Evolutionary conservation across 2,113 vertebrate genomes (phyloP), one percentile per base, ranked within the genome.

Genomic region (Vicugna pacos): DNA sequence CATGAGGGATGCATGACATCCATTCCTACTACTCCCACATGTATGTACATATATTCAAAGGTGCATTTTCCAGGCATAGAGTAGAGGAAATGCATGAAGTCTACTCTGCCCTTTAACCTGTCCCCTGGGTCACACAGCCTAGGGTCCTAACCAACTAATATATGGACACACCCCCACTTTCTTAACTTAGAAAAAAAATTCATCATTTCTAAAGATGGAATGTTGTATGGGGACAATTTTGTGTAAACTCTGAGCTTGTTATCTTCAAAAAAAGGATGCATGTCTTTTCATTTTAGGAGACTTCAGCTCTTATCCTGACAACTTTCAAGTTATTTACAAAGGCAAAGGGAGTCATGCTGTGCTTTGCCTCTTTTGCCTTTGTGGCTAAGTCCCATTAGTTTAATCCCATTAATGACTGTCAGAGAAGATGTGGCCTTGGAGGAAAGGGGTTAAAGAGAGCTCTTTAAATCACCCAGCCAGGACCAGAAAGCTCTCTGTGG

Each of bases 241-340:
- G 50, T 95, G 19, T 79, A 93, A 95, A 91, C 24, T 4, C 15
- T 72, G 38, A 95, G 52, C 60, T 91, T 97, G 32, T 93, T 84
- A 73, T 77, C 54, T 92, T 93, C 26, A 81, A 67, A 70, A 62
- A 58, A 84, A 92, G 5, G 48, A 91, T 30, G 54, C n/a, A 79
- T 69, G n/a, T 28, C 62, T 90, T 96, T 93, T 69, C 35, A 90
- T 88, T 94, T 94, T 85, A 96, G 62, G 58, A 82, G 50, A 95
- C 12, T 19, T 79, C 30, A 83, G 28, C 38, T 80, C 22, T 96
- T 92, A 79, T 42, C 62, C 91, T 72, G 52, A 96, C 48, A 89
- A 91, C 28, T 69, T 95, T 56, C 12, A 89, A 92, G 85, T 83
- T 95, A 73, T 64, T 92, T 73, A 93, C 42, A 95, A 91, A 88